phyloP scores from a whole-genome alignment of 2,888 invertebrate genomes.

The Euplexia lucipara region DNA sequence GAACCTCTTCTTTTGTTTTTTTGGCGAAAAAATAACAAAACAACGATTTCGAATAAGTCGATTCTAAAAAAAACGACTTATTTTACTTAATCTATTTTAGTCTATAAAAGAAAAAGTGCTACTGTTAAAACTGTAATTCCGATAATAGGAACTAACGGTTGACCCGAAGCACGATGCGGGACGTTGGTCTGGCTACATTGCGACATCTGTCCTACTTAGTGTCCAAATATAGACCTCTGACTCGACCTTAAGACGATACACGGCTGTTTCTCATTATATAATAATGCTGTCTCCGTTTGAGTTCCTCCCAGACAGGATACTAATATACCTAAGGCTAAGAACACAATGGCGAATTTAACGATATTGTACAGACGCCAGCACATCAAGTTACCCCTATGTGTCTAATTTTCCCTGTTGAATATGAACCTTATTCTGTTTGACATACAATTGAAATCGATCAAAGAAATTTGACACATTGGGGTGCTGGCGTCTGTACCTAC shows the following conservation, averaged over 20 bases:
- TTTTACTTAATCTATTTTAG: not conserved
- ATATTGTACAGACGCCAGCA: too few relatives aligned
- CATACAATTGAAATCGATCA: too few relatives aligned
- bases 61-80: not conserved
- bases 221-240: constrained; percentile 57
- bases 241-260: constrained; percentile 44
- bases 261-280: constrained; percentile 48
- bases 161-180: constrained; percentile 3
- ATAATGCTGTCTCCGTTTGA: constrained; percentile 46
- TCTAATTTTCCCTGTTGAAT: too few relatives aligned
- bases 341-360: not conserved
- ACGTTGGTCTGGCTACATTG: constrained; percentile 41
- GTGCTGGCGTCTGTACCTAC: too few relatives aligned
- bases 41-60: too few relatives aligned
- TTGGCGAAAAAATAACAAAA: not conserved
- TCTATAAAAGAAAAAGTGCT: constrained; percentile 13
- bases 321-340: not conserved
- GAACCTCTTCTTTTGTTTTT: not conserved
- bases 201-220: constrained; percentile 51
- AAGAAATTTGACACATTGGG: too few relatives aligned
- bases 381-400: too few relatives aligned
- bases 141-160: constrained; percentile 38
- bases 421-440: too few relatives aligned
- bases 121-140: constrained; percentile 22
- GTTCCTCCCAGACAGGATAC: constrained; percentile 37